phyloP scores from a whole-genome alignment of 2,888 invertebrate species.

The Sesia bembeciformis region DNA sequence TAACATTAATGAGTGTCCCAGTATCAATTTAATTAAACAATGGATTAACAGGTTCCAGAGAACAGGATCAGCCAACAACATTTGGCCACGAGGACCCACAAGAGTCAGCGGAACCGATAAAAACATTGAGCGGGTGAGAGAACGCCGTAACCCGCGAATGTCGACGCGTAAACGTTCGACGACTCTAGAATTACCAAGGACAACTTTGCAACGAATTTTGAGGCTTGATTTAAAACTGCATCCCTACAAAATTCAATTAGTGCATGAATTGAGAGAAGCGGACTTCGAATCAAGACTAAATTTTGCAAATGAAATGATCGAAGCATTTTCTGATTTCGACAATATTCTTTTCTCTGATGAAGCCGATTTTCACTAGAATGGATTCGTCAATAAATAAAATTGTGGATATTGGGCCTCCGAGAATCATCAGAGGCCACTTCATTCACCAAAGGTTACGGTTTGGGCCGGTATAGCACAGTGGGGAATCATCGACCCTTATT shows the following conservation, averaged over 20 bases:
- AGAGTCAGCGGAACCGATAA: neutral
- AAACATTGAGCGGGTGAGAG: neutral
- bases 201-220: neutral
- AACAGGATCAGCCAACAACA: neutral
- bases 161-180: neutral
- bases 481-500: slow-evolving; percentile 12
- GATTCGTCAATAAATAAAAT: slow-evolving; percentile 23
- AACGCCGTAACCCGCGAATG: neutral
- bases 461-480: slow-evolving; percentile 9
- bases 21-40: neutral
- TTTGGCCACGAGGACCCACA: neutral
- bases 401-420: slow-evolving; percentile 8
- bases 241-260: slow-evolving; percentile 10
- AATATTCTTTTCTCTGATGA: slow-evolving; percentile 18
- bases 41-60: neutral
- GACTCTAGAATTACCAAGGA: neutral
- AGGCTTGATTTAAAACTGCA: slow-evolving; percentile 4
- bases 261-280: slow-evolving; percentile 8
- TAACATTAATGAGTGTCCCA: neutral
- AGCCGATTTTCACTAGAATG: slow-evolving; percentile 20
- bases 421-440: slow-evolving; percentile 8
- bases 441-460: slow-evolving; percentile 9
- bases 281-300: slow-evolving; percentile 5
- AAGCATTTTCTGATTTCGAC: slow-evolving; percentile 7
- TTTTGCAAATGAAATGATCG: slow-evolving; percentile 6